phyloP scores from a whole-genome alignment of 2,113 vertebrate species.

The Andinoacara biseriatus region DNA sequence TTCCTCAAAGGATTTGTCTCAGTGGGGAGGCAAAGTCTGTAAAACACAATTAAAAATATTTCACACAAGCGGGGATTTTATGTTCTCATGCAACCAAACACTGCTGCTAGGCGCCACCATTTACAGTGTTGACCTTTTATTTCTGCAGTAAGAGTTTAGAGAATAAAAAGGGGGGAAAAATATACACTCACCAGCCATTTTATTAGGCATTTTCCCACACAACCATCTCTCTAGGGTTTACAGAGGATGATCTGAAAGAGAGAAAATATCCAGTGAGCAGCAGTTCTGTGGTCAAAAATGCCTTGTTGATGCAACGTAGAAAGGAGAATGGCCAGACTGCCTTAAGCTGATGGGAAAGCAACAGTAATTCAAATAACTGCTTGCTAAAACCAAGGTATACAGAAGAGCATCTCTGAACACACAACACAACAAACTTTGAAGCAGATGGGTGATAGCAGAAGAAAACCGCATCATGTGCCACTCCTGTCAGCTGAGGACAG shows the following conservation, averaged over 20 bases:
- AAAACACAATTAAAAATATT: constrained; percentile 16
- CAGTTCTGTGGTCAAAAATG: background rate
- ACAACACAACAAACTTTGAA: background rate
- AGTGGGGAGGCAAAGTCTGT: background rate
- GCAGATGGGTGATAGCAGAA: background rate
- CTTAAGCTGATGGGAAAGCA: background rate
- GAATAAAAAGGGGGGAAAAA: background rate
- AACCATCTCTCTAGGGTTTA: background rate
- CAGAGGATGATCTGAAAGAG: background rate
- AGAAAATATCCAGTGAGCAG: background rate
- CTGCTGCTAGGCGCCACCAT: background rate
- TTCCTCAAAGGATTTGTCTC: constrained; percentile 5
- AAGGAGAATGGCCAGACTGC: accelerated
- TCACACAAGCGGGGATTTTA: constrained; percentile 1
- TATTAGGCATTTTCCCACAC: background rate
- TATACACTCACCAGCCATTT: background rate
- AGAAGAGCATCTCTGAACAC: background rate
- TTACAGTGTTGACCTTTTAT: background rate
- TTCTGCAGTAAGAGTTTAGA: background rate
- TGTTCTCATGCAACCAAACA: background rate
- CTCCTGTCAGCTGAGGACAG: no score
- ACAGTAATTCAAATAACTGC: background rate
- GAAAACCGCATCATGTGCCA: background rate
- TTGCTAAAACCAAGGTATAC: background rate
- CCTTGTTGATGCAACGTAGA: background rate